Conservation (phyloP, 2,113 vertebrate species). For the Dendrocopos noguchii region DNA sequence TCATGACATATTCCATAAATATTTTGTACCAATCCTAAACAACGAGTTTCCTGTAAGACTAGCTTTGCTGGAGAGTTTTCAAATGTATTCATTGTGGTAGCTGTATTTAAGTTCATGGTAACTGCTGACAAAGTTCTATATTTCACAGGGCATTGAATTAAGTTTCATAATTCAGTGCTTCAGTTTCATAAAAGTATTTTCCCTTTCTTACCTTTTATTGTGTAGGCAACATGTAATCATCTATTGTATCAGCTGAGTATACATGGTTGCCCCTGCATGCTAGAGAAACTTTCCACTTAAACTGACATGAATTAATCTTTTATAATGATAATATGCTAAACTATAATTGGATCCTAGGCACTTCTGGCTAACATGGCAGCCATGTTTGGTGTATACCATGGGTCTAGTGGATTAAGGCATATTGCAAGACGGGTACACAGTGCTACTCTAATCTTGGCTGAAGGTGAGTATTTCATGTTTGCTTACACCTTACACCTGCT, state of each 20-base stretch:
- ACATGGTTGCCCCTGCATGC: not conserved
- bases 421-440: constrained; percentile 93
- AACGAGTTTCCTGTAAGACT: not conserved
- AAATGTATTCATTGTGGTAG: fast-evolving
- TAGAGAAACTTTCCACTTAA: not conserved
- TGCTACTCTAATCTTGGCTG: constrained; percentile 90
- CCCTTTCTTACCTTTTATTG: not conserved
- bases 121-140: not conserved
- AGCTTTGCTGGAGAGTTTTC: not conserved
- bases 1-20: not conserved
- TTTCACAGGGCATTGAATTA: not conserved
- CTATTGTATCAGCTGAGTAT: not conserved
- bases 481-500: not conserved
- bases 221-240: not conserved
- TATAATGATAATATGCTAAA: not conserved
- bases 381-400: constrained; percentile 95
- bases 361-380: constrained; percentile 97
- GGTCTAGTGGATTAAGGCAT: constrained; percentile 88
- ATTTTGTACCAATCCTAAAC: not conserved
- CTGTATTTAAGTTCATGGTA: not conserved
- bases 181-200: not conserved
- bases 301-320: not conserved
- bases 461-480: constrained; percentile 79
- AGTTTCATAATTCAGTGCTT: not conserved
- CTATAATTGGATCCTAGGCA: constrained; percentile 79